Evolutionary conservation across 2,888 invertebrate genomes (phyloP), one percentile per base, ranked within the genome.

Genomic region (Pyralis farinalis): DNA sequence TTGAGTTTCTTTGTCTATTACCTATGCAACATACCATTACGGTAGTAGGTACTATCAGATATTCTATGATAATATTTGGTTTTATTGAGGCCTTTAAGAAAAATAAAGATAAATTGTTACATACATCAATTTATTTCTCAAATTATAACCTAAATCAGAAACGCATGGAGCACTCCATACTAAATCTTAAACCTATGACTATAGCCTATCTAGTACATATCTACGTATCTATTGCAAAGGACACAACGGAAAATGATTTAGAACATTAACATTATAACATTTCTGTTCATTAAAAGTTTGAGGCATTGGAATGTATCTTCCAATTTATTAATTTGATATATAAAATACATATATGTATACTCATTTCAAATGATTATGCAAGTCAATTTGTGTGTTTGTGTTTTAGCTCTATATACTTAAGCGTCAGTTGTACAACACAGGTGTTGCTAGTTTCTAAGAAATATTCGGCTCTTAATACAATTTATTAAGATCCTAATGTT

Each of bases 61-160:
- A n/a, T n/a, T n/a, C n/a, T n/a, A n/a, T n/a, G n/a, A n/a, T n/a
- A n/a, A n/a, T n/a, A 21, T 36, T 33, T 21, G 34, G 27, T 25
- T 25, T 35, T 9, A 12, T 20, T 30, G 29, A 9, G 12, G 28
- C 22, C 6, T n/a, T 1, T 25, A 22, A 16, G 16, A 36, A 51
- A 58, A 46, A 52, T 45, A 9, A 32, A 44, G 36, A 28, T 22
- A 35, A 37, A 47, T 54, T 55, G 55, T 56, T 68, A 68, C 67
- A 70, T 68, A 68, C 67, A 70, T 72, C 57, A 66, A 71, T 76
- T 71, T 74, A 68, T 70, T 65, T 54, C 55, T 52, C 67, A 60
- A 63, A 69, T 69, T 71, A 67, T 54, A 58, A 56, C 53, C 67
- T 75, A 72, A 58, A 53, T 65, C 56, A 63, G 53, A 51, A 60